Percentiles rank a stretch among this genome's conserved stretches.
These are phyloP conservation scores for Frieseomelitta varia DNA, from an alignment of 1,140 invertebrate species.

Conservation along the genomic window DNA sequence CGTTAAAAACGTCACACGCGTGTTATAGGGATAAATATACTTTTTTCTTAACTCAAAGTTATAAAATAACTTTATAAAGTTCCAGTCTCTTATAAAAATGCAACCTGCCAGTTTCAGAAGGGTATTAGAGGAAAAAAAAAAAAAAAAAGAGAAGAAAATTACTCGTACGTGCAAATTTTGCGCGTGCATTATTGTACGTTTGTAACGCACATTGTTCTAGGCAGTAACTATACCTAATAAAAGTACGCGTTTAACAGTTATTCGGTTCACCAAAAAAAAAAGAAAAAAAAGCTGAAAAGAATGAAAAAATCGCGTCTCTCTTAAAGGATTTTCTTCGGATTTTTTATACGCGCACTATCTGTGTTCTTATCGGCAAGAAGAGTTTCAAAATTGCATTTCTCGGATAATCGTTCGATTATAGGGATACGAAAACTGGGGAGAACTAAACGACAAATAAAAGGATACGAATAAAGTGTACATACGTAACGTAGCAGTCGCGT, in stretches of 20 bases:
- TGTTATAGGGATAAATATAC: slow-evolving; percentile 31
- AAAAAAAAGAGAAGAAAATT: background rate
- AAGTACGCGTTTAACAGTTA: background rate
- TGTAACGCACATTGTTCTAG: slow-evolving; percentile 2
- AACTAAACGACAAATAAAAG: background rate
- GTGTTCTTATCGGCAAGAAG: background rate
- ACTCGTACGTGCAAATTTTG: background rate
- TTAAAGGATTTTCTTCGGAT: background rate
- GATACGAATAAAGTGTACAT: background rate
- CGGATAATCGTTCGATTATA: background rate
- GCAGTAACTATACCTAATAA: background rate
- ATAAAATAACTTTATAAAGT: slow-evolving; percentile 2
- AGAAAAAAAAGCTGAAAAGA: too few species aligned
- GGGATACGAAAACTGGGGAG: too few species aligned
- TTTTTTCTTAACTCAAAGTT: background rate
- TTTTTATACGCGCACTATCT: background rate
- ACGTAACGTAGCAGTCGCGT: background rate
- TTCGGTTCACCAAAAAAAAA: background rate
- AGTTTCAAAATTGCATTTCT: background rate
- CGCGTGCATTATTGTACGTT: background rate
- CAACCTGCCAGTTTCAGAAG: background rate
- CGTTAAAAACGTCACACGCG: slow-evolving; percentile 25
- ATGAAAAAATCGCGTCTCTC: background rate
- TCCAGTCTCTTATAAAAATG: background rate
- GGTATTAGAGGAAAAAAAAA: background rate